Conservation (phyloP, 2,888 invertebrate species). For the Pachydiplax longipennis region DNA sequence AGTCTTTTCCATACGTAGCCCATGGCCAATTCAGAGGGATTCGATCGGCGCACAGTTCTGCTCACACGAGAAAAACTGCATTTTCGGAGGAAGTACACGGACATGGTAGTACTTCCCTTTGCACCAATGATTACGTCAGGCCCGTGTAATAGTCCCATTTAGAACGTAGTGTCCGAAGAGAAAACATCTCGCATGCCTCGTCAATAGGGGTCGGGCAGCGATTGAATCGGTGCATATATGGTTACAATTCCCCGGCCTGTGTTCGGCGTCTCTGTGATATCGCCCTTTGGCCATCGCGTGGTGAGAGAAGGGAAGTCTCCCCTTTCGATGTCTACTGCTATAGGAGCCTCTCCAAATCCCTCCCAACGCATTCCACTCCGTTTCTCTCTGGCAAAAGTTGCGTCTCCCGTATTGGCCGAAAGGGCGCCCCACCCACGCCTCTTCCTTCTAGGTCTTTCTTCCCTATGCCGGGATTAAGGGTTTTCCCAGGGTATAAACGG, state of each 20-base stretch:
- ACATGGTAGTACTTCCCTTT: too few species aligned
- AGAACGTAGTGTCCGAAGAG: not conserved
- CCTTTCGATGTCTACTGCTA: not conserved
- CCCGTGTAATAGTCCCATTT: not conserved
- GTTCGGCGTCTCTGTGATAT: not conserved
- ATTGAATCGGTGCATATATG: not conserved
- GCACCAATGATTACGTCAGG: too few species aligned
- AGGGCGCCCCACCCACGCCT: not conserved
- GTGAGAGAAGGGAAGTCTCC: not conserved
- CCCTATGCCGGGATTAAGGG: not conserved
- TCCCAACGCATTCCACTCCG: not conserved
- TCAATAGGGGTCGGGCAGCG: not conserved
- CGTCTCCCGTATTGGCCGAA: not conserved
- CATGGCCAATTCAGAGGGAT: too few species aligned
- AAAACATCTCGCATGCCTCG: not conserved
- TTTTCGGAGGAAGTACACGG: too few species aligned
- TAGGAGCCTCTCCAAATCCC: not conserved
- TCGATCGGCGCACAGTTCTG: too few species aligned
- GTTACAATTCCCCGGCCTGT: not conserved
- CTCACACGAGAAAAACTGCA: too few species aligned
- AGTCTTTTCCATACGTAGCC: too few species aligned
- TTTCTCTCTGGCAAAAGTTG: not conserved
- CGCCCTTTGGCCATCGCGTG: not conserved
- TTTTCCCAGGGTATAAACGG: too few species aligned
- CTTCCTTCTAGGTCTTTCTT: not conserved